These are phyloP conservation scores for Callinectes sapidus DNA, from an alignment of 2,888 invertebrate species.

Conservation along the genomic window DNA sequence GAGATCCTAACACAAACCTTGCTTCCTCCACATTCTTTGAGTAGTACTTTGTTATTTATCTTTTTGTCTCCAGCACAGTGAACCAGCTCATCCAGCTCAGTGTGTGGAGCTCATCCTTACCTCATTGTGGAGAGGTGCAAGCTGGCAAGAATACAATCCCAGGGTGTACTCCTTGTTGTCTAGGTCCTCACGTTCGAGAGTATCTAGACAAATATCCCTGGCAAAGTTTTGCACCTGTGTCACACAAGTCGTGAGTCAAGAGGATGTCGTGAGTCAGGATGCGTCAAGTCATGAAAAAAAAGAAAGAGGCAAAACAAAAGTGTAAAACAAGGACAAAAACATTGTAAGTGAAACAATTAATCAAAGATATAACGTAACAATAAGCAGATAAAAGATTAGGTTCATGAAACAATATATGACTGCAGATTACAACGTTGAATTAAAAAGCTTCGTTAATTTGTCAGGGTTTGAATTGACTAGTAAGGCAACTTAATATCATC, in stretches of 20 bases:
- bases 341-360: not conserved
- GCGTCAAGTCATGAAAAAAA: not conserved
- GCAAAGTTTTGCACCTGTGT: constrained; percentile 71
- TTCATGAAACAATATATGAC: not conserved
- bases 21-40: not conserved
- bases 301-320: constrained; percentile 5
- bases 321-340: constrained; percentile 15
- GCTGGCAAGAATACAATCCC: constrained; percentile 74
- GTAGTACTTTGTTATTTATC: not conserved
- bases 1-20: not conserved
- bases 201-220: constrained; percentile 74
- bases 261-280: not conserved
- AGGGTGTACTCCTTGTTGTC: constrained; percentile 74
- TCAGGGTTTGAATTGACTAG: not conserved
- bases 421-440: not conserved
- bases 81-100: not conserved
- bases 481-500: not conserved
- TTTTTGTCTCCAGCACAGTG: not conserved
- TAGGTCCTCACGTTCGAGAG: constrained; percentile 74
- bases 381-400: not conserved
- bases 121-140: constrained; percentile 73
- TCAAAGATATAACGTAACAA: not conserved
- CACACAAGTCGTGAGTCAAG: not conserved
- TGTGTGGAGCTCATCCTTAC: constrained; percentile 53
- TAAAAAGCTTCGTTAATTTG: not conserved